Evolutionary conservation across 2,113 vertebrate genomes (phyloP), one percentile per base, ranked within the genome.

Genomic region (Sphaerodactylus townsendi): DNA sequence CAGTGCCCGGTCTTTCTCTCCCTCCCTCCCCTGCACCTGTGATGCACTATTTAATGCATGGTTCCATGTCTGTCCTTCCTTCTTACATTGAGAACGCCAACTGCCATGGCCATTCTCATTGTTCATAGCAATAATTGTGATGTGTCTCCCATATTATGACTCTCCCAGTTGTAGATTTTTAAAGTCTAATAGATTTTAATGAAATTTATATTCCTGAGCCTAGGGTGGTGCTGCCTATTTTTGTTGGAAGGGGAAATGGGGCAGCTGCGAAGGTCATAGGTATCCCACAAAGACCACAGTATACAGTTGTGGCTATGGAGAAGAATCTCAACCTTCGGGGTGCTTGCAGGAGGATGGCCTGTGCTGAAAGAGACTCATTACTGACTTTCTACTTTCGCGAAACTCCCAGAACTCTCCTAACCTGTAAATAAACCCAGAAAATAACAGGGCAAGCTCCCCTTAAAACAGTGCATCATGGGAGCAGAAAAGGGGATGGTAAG

Each of bases 151-250:
- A 86, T 90, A 90, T 90, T 92, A 89, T 92, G 89, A 92, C 77
- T 92, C 88, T 92, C 87, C 83, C 88, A 88, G 68, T 92, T 94
- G 94, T 96, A 95, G 94, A 92, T 90, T 94, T 95, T 94, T 94
- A 91, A 95, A 94, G 94, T 95, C 94, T 92, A 79, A 91, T 96
- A 96, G 96, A 88, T 93, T 96, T 96, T 96, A 96, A 96, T 96
- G 96, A 96, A 92, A 96, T 96, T 96, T 96, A 92, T 96, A 96
- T 96, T 96, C 95, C 96, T 95, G 94, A 94, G 89, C 80, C 80
- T 2, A 79, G 86, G 92, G 86, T 84, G 85, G 0, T 33, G 74
- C 88, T 93, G 90, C 90, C 80, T 83, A 94, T 94, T 69, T 92
- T 91, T 93, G 87, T 86, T 86, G 85, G 90, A 39, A 11, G 1